Evolutionary conservation across 1,140 invertebrate genomes (phyloP).

Genomic region (Temnothorax curvispinosus): DNA sequence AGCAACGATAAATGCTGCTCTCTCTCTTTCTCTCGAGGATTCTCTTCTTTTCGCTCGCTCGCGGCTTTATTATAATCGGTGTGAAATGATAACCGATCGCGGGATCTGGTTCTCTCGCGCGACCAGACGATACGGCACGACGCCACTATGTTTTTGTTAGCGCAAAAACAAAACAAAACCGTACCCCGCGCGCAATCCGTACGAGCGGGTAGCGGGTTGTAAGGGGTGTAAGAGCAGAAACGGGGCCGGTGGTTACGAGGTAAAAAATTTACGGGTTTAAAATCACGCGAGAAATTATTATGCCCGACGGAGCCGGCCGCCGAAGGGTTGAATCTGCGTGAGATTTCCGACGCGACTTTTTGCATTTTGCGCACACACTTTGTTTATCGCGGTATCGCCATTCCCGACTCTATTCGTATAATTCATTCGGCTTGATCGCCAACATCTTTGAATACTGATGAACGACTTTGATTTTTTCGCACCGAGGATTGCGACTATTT

Average conservation of each 20-base stretch:
- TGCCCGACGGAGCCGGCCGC: conserved; percentile 60
- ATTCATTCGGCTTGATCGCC: background rate
- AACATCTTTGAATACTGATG: background rate
- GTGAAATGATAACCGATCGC: conserved; percentile 86
- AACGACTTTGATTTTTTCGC: background rate
- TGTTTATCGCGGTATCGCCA: conserved; percentile 35
- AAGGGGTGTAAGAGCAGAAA: conserved; percentile 38
- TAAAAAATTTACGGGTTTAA: conserved; percentile 86
- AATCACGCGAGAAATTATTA: conserved; percentile 86
- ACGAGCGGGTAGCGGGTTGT: conserved; percentile 26
- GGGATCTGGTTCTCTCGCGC: conserved; percentile 55
- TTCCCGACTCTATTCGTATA: background rate
- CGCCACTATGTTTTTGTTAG: conserved; percentile 76
- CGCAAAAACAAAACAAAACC: conserved; percentile 77
- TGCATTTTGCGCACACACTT: conserved; percentile 41
- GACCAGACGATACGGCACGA: conserved; percentile 76
- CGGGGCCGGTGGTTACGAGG: conserved; percentile 74
- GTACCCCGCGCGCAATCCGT: background rate
- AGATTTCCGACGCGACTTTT: conserved; percentile 55
- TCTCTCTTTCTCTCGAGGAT: conserved; percentile 31
- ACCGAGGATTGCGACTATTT: background rate
- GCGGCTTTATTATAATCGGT: conserved; percentile 84
- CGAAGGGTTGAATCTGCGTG: conserved; percentile 32
- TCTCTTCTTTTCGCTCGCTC: background rate
- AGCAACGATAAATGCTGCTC: conserved; percentile 28